Evolutionary conservation across 2,113 vertebrate genomes (phyloP), one percentile per base, ranked within the genome.

Genomic region (Arvicanthis niloticus): DNA sequence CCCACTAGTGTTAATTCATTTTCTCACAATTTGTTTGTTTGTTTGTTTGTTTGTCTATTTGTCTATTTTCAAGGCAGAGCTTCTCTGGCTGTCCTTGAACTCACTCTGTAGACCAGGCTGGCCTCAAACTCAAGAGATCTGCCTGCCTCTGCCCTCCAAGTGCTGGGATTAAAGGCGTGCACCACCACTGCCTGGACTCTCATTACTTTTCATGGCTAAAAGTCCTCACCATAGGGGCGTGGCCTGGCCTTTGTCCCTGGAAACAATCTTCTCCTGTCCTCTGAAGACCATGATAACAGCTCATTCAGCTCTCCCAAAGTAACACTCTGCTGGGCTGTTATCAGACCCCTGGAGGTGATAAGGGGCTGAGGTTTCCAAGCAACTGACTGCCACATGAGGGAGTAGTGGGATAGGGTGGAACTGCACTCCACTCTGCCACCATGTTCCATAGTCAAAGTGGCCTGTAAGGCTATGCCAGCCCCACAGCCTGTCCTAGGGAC

Each of bases 271-370:
- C 72, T 19, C 40, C 78, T 73, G 95, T 75, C 15, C 51, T 16
- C 0, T 0, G 15, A 48, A 31, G 60, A 48, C 73, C 58, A 2
- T 22, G 34, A 22, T 22, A 17, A 34, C 51, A 8, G 75, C 22
- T 48, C 85, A 87, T 0, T 9, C 6, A 2, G 80, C 34, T 67
- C 85, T 26, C 1, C 12, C 5, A 2, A 45, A 40, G 87, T 21
- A 2, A 48, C n/a, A 0, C n/a, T 58, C 86, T 22, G 4, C 22
- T 29, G 3, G 9, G 29, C 65, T 67, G 1, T 62, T 40, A 12
- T 4, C 85, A n/a, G 56, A 88, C 78, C 17, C 34, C 9, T 2
- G 12, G 0, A 1, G n/a, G 24, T 1, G 0, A 29, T 29, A 16
- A 73, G 67, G 48, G 22, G 16, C 40, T 5, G 75, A 84, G 80